A percentile compares a stretch with the other conserved stretches of the same genome.
Conservation (phyloP, 2,888 invertebrate species). For the Pseudanteris insignis region DNA sequence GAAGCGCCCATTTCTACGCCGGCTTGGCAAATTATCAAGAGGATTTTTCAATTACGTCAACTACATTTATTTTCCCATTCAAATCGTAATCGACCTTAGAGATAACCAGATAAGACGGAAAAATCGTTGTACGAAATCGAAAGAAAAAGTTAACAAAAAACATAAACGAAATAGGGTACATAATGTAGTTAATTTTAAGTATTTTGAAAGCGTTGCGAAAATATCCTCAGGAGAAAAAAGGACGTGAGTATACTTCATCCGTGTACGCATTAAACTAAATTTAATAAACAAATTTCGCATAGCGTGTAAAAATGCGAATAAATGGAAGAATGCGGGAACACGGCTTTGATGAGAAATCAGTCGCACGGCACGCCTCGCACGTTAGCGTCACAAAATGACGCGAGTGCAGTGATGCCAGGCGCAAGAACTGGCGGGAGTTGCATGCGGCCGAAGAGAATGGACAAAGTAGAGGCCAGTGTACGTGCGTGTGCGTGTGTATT, state of each 20-base stretch:
- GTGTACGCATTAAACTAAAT: too few species aligned
- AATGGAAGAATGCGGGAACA: constrained; percentile 1
- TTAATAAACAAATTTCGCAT: too few species aligned
- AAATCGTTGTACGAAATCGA: too few species aligned
- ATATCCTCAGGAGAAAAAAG: too few species aligned
- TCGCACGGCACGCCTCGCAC: constrained; percentile 8
- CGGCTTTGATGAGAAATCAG: constrained; percentile 19
- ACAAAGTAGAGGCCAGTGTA: too few species aligned
- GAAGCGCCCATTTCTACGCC: constrained; percentile 22
- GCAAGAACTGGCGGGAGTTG: background rate
- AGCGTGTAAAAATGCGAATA: background rate
- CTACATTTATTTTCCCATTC: constrained; percentile 32
- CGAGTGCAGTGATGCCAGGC: background rate
- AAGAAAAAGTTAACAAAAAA: too few species aligned
- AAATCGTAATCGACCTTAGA: too few species aligned
- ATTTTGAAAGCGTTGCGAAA: too few species aligned
- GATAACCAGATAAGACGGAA: background rate
- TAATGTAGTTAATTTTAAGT: too few species aligned
- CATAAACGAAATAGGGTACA: too few species aligned
- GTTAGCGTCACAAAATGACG: background rate
- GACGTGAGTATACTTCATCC: too few species aligned
- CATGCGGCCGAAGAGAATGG: background rate
- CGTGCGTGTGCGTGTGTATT: too few species aligned
- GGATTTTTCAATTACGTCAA: constrained; percentile 42
- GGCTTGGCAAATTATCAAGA: constrained; percentile 41